A percentile compares a stretch with the other conserved stretches of the same genome.
These are phyloP conservation scores for Gymnoscopelus braueri DNA, from an alignment of 2,797 vertebrate species.

Conservation along the genomic window DNA sequence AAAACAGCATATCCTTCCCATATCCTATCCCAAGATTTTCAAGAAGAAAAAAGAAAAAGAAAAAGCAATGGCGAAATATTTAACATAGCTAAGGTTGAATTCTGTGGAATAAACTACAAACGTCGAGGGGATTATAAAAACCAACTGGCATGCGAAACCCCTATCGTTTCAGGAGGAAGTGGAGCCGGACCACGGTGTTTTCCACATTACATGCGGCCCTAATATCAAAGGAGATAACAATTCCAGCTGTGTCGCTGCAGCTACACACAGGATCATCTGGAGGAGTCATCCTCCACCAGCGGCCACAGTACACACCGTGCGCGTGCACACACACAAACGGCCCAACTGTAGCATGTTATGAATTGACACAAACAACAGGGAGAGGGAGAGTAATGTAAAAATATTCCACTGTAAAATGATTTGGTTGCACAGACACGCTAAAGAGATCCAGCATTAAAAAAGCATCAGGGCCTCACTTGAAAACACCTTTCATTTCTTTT, in stretches of 20 bases:
- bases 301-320: conserved; percentile 7
- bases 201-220: conserved; percentile 78
- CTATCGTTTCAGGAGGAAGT: conserved; percentile 76
- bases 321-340: background rate
- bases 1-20: conserved; percentile 30
- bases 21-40: conserved; percentile 12
- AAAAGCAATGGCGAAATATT: conserved; percentile 60
- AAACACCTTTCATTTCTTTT: conserved; percentile 25
- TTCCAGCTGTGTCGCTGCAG: conserved; percentile 79
- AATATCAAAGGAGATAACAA: conserved; percentile 83
- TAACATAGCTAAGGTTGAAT: conserved; percentile 70
- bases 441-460: background rate
- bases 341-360: background rate
- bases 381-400: too few relatives aligned
- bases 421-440: too few relatives aligned
- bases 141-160: conserved; percentile 74
- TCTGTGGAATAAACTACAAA: conserved; percentile 73
- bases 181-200: conserved; percentile 75
- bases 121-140: conserved; percentile 74
- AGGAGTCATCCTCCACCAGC: conserved; percentile 67
- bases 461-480: background rate
- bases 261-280: conserved; percentile 78
- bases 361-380: background rate
- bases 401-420: too few relatives aligned
- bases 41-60: conserved; percentile 1